Evolutionary conservation across 1,140 invertebrate species (phyloP).

Genomic region (Dolichoris vasculosae): DNA sequence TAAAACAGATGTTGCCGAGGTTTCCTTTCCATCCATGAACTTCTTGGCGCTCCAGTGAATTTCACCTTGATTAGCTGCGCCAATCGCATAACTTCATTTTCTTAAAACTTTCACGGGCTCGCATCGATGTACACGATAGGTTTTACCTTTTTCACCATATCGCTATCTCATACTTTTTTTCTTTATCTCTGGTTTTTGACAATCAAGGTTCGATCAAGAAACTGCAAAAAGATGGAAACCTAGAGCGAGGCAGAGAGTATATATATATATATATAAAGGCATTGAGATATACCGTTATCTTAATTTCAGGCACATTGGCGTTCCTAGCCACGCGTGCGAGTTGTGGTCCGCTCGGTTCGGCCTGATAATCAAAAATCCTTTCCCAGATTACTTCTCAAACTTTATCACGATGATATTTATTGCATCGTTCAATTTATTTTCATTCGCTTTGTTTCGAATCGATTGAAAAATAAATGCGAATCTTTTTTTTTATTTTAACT

Average conservation of each 20-base stretch:
- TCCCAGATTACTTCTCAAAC: slow-evolving; percentile 28
- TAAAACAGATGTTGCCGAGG: neutral
- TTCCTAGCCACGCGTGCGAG: neutral
- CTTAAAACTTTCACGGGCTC: slow-evolving; percentile 16
- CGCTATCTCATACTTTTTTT: neutral
- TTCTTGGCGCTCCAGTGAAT: slow-evolving; percentile 1
- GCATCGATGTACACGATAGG: neutral
- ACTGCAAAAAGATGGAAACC: neutral
- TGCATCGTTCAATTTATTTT: neutral
- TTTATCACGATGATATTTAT: neutral
- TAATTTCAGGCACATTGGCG: slow-evolving; percentile 37
- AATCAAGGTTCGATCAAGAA: neutral
- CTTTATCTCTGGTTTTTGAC: neutral
- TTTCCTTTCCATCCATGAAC: neutral
- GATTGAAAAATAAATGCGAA: neutral
- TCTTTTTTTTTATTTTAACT: neutral
- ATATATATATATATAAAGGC: neutral
- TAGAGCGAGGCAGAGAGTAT: slow-evolving; percentile 10
- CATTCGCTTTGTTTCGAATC: neutral
- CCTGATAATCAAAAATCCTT: slow-evolving; percentile 40
- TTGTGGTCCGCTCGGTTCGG: slow-evolving; percentile 22
- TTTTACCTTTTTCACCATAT: neutral
- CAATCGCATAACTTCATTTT: slow-evolving; percentile 12
- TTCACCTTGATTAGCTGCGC: slow-evolving; percentile 23
- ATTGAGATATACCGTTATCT: slow-evolving; percentile 42